Evolutionary conservation across 2,888 invertebrate species (phyloP), one percentile per base, ranked within the genome.

Genomic region (Phasia obesa): DNA sequence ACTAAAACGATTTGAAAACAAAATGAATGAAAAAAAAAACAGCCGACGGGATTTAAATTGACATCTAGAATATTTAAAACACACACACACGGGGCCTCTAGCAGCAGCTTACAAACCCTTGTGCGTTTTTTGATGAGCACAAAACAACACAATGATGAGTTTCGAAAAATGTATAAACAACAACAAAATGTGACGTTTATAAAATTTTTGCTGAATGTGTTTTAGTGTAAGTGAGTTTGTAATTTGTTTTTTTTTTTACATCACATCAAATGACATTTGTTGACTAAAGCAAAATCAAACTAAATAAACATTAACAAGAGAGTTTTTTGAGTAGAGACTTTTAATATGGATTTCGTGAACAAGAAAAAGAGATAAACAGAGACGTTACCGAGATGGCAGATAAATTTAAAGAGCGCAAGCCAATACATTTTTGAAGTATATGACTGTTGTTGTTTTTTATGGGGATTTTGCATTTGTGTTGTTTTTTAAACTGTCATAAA

Each of bases 401-500:
- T 21, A 2, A 35, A 38, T 13, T 31, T 13, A 71, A 75, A 83
- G 83, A 83, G 83, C 79, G 83, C 83, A 79, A 59, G 83, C 89
- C 77, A 81, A 77, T 53, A 60, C 17, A 38, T 69, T 60, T 67
- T 27, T 55, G 13, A 11, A n/a, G 35, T n/a, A 17, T 53, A 11
- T 74, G 60, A 60, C 75, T 70, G 59, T 51, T 70, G 23, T 65
- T 75, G 69, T 42, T 19, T 44, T n/a, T 70, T 67, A 15, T 59
- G 38, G n/a, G 35, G 42, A 31, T 38, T 47, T 47, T n/a, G 2
- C 17, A 21, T 42, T 38, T 53, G 21, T 49, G 38, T 76, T 65
- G 11, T 51, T 31, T 87, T 88, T 88, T 88, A 2, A 49, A 88
- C 88, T 91, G 91, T 89, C 90, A 90, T 91, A 90, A 90, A 90